Base-by-base conservation (phyloP, 2,888 invertebrate species). In the Hermaeophaga mercurialis region DNA sequence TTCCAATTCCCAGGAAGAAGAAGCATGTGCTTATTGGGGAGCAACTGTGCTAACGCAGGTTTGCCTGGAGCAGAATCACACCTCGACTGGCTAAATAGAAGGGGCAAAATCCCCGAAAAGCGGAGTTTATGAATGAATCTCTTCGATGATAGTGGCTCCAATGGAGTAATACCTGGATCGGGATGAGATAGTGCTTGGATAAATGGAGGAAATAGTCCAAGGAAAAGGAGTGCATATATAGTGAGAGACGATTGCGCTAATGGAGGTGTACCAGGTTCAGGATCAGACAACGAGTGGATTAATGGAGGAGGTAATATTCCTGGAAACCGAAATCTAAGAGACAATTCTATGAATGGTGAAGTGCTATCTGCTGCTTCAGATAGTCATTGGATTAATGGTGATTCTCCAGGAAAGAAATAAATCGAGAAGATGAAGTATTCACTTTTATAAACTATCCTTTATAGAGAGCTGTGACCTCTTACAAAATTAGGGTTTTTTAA, bases 101-200 rank as follows among this genome's bases (percentile, higher is more conserved):
- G 2, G 1, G 62, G 54, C n/a, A 63, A 56, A 54, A 18, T 44
- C 28, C 69, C 69, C 6, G 69, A 69, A 11, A 68, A 66, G 63
- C 55, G 67, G 33, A 76, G 76, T 50, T 69, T 22, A 7, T 72
- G 9, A 78, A 76, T 62, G 82, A 82, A 12, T 63, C 63, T 81
- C 74, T 81, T 82, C 77, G 82, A 82, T 62, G 82, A 82, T 9
- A 81, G 82, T 0, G 82, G 83, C 59, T 72, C 77, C 47, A 82
- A 81, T 63, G 81, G 12, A 17, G 45, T 80, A 7, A 79, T 82
- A 0, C 69, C 74, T 3, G 81, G 81, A 8, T 75, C 82, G 43
- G 81, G 81, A 24, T 19, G 48, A 9, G 71, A 71, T 45, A 63
- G 54, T 33, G 66, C 66, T 8, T 66, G 66, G 66, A 19, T 70